A percentile compares a stretch with the other conserved stretches of the same genome.
These are phyloP conservation scores for Perca schrenkii DNA, from an alignment of 2,113 vertebrate species.

Conservation along the genomic window DNA sequence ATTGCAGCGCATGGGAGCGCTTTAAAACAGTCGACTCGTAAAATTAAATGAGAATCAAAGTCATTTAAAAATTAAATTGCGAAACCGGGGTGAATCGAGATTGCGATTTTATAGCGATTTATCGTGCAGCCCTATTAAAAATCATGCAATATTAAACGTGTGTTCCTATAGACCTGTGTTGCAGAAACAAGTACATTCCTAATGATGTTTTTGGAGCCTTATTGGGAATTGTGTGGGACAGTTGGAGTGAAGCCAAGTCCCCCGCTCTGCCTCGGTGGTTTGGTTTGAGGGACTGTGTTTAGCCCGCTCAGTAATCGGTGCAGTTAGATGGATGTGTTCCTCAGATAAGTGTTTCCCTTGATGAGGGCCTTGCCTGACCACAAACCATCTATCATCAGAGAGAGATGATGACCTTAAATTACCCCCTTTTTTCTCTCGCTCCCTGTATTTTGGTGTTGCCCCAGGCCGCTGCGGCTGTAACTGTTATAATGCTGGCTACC, in stretches of 20 bases:
- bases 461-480: slow-evolving; percentile 29
- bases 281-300: slow-evolving; percentile 56
- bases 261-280: slow-evolving; percentile 32
- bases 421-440: slow-evolving; percentile 26
- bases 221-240: slow-evolving; percentile 36
- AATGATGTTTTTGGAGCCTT: slow-evolving; percentile 16
- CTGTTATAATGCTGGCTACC: slow-evolving; percentile 31
- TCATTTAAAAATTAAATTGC: no score
- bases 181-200: not conserved
- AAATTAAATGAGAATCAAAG: no score
- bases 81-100: no score
- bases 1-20: no score
- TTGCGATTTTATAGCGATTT: no score
- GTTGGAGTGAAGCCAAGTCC: slow-evolving; percentile 18
- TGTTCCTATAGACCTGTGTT: not conserved
- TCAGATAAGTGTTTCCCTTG: slow-evolving; percentile 65
- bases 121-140: no score
- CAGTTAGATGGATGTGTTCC: slow-evolving; percentile 61
- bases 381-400: slow-evolving; percentile 52
- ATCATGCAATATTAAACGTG: not conserved
- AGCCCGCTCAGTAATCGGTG: slow-evolving; percentile 62
- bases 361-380: slow-evolving; percentile 66
- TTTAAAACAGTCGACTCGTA: no score
- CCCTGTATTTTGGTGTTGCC: slow-evolving; percentile 53
- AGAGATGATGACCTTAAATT: slow-evolving; percentile 64